Base-by-base conservation (phyloP, 2,888 invertebrate species). In the Eudemis profundana region DNA sequence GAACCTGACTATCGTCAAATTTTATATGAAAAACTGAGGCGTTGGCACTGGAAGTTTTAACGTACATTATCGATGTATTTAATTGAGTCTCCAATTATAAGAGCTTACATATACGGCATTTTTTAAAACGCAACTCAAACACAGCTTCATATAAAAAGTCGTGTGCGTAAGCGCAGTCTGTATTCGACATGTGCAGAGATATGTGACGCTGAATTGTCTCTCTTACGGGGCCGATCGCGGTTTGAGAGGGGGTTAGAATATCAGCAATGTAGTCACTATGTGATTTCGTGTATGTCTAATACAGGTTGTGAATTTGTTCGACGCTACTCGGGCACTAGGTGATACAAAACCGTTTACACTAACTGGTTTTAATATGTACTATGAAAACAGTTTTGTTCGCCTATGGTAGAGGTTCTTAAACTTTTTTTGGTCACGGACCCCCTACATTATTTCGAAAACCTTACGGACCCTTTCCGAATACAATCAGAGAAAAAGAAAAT, bases 271-370 rank as follows among this genome's bases (percentile, higher is more conserved):
- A 19, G n/a, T 23, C 21, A n/a, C 14, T 23, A 5, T 5, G 23
- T 17, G 27, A 42, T n/a, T 12, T 56, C 29, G 40, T 42, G 19
- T 15, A 15, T 27, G 44, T 56, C 42, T 17, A 29, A 23, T 29
- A 29, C 7, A 56, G 54, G 17, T 4, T 42, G 42, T 10, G 15
- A 42, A 56, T 42, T 14, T 42, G 46, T 46, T n/a, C 1, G 36
- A 1, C 29, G 29, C 17, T 50, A 33, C 7, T 17, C 3, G 4
- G 17, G 29, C 5, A 50, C 33, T 33, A 33, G 33, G 33, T 33
- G 8, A 8, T 10, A 33, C 8, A 10, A 8, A 7, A 29, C 29
- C 23, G 23, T 3, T 23, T 29, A 33, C 8, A n/a, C n/a, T n/a
- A 33, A 33, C 8, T 33, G 33, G 8, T 33, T 33, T 33, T 33